Evolutionary conservation across 2,888 invertebrate genomes (phyloP).

Genomic region (Drosophila pegasa): DNA sequence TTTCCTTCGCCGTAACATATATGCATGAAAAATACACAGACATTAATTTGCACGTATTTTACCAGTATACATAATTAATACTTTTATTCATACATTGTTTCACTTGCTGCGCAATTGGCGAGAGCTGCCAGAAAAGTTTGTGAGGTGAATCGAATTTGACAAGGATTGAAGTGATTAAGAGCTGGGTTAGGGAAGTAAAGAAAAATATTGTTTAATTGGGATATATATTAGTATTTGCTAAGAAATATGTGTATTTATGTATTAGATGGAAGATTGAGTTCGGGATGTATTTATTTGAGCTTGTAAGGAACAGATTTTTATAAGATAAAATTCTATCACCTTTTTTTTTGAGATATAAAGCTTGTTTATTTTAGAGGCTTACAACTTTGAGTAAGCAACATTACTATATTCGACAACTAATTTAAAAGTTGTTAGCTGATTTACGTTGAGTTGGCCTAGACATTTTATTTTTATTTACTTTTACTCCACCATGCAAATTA

Average conservation of each 20-base stretch:
- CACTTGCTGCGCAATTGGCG: conserved; percentile 9
- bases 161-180: background rate
- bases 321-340: no score
- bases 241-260: background rate
- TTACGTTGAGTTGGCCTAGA: no score
- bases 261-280: no score
- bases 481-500: no score
- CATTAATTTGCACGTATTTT: conserved; percentile 59
- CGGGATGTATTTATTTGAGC: no score
- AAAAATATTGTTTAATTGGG: background rate
- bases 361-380: no score
- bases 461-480: no score
- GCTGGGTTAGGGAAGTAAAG: background rate
- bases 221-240: background rate
- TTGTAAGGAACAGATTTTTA: no score
- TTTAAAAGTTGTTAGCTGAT: no score
- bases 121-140: conserved; percentile 24
- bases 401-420: no score
- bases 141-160: background rate
- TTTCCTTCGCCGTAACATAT: conserved; percentile 1
- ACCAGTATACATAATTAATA: conserved; percentile 66
- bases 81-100: conserved; percentile 62
- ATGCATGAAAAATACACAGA: conserved; percentile 43
- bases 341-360: no score
- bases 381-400: no score